Percentiles rank a stretch among this genome's conserved stretches.
phyloP scores from a whole-genome alignment of 2,113 vertebrate species.

The Sclerurus mexicanus region DNA sequence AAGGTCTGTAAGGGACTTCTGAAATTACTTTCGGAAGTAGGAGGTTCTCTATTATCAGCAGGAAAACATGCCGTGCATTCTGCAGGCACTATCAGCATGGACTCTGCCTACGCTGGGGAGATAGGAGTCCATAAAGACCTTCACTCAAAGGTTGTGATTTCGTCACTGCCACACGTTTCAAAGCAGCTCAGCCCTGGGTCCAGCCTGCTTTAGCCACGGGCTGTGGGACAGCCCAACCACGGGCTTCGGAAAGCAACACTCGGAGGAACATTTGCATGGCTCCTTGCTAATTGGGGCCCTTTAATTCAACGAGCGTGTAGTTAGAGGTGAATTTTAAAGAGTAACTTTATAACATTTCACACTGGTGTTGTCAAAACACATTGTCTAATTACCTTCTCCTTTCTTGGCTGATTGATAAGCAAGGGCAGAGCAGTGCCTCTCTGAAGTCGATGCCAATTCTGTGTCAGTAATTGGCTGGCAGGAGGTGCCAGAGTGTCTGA shows the following conservation, averaged over 20 bases:
- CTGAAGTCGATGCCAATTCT: constrained; percentile 44
- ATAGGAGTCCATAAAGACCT: neutral
- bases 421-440: constrained; percentile 48
- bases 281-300: constrained; percentile 23
- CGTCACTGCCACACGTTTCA: neutral
- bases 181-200: neutral
- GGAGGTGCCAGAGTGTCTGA: constrained; percentile 33
- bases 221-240: neutral
- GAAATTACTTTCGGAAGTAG: constrained; percentile 18
- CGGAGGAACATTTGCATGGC: constrained; percentile 3
- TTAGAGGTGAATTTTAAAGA: constrained; percentile 37
- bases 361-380: constrained; percentile 58
- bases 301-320: constrained; percentile 14
- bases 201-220: neutral
- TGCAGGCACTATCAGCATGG: neutral
- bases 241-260: neutral
- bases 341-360: constrained; percentile 43
- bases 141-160: neutral
- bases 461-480: constrained; percentile 40
- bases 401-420: constrained; percentile 63
- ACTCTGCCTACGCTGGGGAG: neutral
- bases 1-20: neutral
- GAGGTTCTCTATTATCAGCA: neutral
- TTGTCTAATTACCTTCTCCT: constrained; percentile 60
- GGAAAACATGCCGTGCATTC: constrained; percentile 19